Percentiles rank a stretch among this genome's conserved stretches.
Conservation (phyloP, 2,888 invertebrate genomes). For the Epinotia ramella region DNA sequence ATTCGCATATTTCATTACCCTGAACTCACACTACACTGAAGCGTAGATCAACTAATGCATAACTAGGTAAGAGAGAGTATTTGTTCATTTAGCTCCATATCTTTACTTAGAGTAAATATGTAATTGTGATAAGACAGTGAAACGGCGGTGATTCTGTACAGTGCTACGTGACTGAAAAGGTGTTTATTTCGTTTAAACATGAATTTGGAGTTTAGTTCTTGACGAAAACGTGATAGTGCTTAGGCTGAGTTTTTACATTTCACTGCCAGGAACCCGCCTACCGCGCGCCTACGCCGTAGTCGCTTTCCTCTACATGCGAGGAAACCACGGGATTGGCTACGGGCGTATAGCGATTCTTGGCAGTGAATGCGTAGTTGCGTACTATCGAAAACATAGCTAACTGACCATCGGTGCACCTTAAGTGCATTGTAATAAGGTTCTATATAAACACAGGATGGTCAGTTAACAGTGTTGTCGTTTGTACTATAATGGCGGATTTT, state of each 20-base stretch:
- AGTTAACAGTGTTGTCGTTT: too few species aligned
- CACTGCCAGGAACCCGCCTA: not conserved
- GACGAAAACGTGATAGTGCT: not conserved
- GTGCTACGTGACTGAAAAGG: constrained; percentile 25
- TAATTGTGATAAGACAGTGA: constrained; percentile 46
- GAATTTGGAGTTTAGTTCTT: not conserved
- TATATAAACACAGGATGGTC: too few species aligned
- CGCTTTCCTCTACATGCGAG: too few species aligned
- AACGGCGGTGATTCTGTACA: constrained; percentile 15
- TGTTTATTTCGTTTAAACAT: constrained; percentile 11
- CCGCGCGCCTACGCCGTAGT: too few species aligned
- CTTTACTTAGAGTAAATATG: constrained; percentile 53
- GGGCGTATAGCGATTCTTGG: too few species aligned
- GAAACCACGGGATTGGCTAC: too few species aligned
- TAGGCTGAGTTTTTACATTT: not conserved
- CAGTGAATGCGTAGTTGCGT: too few species aligned
- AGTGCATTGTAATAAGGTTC: too few species aligned
- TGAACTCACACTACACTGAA: not conserved
- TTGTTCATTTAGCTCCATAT: constrained; percentile 53
- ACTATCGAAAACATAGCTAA: too few species aligned
- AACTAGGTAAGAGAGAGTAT: constrained; percentile 47
- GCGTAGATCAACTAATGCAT: constrained; percentile 29
- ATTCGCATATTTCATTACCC: not conserved
- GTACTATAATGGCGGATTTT: constrained; percentile 7
- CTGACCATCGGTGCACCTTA: too few species aligned